Conservation (phyloP, 1,140 invertebrate species). For the Zeugodacus cucurbitae region DNA sequence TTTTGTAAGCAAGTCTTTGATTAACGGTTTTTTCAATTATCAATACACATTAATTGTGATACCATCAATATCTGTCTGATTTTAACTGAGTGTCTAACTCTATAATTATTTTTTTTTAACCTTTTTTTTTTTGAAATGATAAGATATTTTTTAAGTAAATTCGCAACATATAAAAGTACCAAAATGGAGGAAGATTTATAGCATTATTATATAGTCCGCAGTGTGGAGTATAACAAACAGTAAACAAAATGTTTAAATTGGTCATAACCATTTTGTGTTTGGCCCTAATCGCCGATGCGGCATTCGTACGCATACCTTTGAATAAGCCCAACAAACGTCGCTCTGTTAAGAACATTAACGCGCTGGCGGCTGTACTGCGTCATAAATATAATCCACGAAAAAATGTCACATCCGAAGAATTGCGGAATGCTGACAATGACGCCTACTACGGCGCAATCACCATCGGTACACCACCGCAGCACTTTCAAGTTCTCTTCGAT, state of each 20-base stretch:
- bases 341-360: slow-evolving; percentile 68
- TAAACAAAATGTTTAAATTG: slow-evolving; percentile 52
- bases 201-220: too few relatives aligned
- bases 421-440: slow-evolving; percentile 66
- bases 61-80: too few relatives aligned
- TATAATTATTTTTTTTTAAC: too few relatives aligned
- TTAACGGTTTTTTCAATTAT: too few relatives aligned
- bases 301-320: slow-evolving; percentile 49
- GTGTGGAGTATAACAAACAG: too few relatives aligned
- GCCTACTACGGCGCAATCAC: slow-evolving; percentile 84
- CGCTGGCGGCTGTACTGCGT: slow-evolving; percentile 69
- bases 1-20: too few relatives aligned
- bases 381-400: slow-evolving; percentile 47
- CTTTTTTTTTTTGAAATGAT: too few relatives aligned
- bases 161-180: too few relatives aligned
- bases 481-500: slow-evolving; percentile 96
- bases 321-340: slow-evolving; percentile 42
- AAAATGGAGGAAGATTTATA: too few relatives aligned
- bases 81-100: too few relatives aligned
- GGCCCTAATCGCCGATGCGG: slow-evolving; percentile 46
- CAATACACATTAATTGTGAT: too few relatives aligned
- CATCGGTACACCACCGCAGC: slow-evolving; percentile 94
- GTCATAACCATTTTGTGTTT: slow-evolving; percentile 45
- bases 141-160: too few relatives aligned
- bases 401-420: slow-evolving; percentile 75